Evolutionary conservation across 2,888 invertebrate genomes (phyloP).

Genomic region (Scrobipalpa costella): DNA sequence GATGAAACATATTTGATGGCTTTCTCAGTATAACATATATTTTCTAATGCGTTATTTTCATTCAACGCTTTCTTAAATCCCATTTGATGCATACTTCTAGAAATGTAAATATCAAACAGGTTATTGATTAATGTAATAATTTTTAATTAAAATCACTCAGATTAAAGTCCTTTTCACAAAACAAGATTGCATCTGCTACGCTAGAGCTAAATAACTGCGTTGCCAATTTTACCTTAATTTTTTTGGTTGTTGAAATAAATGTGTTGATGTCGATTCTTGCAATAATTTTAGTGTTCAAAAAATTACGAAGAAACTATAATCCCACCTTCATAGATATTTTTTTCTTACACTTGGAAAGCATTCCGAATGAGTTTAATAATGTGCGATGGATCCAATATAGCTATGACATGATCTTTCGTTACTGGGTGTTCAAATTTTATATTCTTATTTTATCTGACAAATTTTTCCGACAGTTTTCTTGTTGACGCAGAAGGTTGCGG

Average conservation of each 20-base stretch:
- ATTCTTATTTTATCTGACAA: not conserved
- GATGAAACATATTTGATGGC: not conserved
- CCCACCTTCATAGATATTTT: slow-evolving; percentile 25
- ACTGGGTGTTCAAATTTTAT: not conserved
- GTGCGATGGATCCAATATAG: slow-evolving; percentile 28
- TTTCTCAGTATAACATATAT: slow-evolving; percentile 13
- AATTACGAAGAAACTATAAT: slow-evolving; percentile 26
- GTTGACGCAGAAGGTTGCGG: too few species aligned
- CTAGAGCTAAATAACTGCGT: slow-evolving; percentile 28
- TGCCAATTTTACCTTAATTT: slow-evolving; percentile 34
- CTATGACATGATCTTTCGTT: slow-evolving; percentile 16
- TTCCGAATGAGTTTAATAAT: slow-evolving; percentile 25
- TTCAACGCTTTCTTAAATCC: slow-evolving; percentile 30
- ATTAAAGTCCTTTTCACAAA: slow-evolving; percentile 25
- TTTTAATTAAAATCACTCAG: slow-evolving; percentile 22
- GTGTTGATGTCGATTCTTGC: slow-evolving; percentile 30
- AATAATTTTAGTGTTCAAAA: slow-evolving; percentile 25
- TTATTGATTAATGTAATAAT: slow-evolving; percentile 31
- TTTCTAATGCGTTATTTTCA: slow-evolving; percentile 23
- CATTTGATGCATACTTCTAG: slow-evolving; percentile 27
- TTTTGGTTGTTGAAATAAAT: slow-evolving; percentile 31
- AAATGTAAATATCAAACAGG: slow-evolving; percentile 40
- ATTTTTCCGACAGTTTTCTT: too few species aligned
- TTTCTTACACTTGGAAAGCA: not conserved
- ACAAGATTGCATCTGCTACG: slow-evolving; percentile 25